Base-by-base conservation (phyloP, 2,113 vertebrate species). In the Oenanthe oenanthe region DNA sequence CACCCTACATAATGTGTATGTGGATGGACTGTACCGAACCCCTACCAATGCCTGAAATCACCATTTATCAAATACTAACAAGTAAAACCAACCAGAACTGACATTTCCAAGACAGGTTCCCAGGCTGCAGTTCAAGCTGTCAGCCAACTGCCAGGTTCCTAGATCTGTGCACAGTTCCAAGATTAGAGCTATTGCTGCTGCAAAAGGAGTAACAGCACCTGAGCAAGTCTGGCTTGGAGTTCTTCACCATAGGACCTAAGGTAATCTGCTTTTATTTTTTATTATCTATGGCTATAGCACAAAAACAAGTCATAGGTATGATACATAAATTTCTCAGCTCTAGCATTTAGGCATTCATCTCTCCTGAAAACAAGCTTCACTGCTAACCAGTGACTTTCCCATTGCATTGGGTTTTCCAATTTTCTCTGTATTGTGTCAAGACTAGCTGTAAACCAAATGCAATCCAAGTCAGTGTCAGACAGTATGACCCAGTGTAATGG, bases 231-330 rank as follows among this genome's bases (percentile, higher is more conserved):
- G 61, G 17, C 57, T 36, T 66, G 32, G 38, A 58, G 45, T 60
- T 86, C 79, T 51, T 66, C 68, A 62, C 34, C 24, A 20, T 2
- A 58, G 50, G 67, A 92, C 24, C 20, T 57, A 75, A 73, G 50
- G 32, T 92, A 88, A 88, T 14, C 17, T 74, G 29, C 16, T n/a
- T n/a, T n/a, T n/a, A 73, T 77, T 96, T 84, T 96, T 84, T 79
- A 32, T 50, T 54, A 65, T 54, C 24, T 61, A 53, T 29, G 28
- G 20, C 54, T 85, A 1, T 17, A 36, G 57, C 26, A 83, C 24
- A 60, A 53, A 71, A 87, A 0, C 16, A 75, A 68, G 32, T 66
- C 42, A 47, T 1, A 85, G 18, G 17, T 50, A 51, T 0, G 0
- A 65, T 12, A 72, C 3, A 60, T 18, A 7, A 29, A 73, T 56